phyloP scores from a whole-genome alignment of 1,140 invertebrate species.

The Drosophila bifasciata region DNA sequence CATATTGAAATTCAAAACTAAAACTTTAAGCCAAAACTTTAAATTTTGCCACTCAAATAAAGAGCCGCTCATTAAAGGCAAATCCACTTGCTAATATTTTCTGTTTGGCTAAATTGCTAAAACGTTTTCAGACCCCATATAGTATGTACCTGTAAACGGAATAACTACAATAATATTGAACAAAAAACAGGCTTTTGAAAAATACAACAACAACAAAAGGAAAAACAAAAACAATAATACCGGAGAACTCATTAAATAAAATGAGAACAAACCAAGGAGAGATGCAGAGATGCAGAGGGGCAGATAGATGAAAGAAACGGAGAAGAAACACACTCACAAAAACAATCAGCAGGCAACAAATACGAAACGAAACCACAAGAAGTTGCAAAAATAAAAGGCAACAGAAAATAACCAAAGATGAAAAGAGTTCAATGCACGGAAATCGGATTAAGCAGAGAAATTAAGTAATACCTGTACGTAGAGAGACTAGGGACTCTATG shows the following conservation, averaged over 20 bases:
- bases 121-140: slow-evolving; percentile 21
- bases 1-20: no score
- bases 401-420: slow-evolving; percentile 46
- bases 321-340: slow-evolving; percentile 23
- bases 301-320: not conserved
- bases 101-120: slow-evolving; percentile 8
- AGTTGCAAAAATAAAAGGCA: slow-evolving; percentile 50
- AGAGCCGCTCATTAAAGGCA: slow-evolving; percentile 11
- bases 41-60: no score
- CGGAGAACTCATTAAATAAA: slow-evolving; percentile 67
- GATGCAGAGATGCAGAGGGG: not conserved
- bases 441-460: slow-evolving; percentile 79
- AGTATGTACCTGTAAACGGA: not conserved
- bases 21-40: no score
- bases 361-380: slow-evolving; percentile 55
- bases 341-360: slow-evolving; percentile 54
- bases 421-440: slow-evolving; percentile 77
- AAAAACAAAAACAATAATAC: slow-evolving; percentile 37
- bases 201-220: slow-evolving; percentile 14
- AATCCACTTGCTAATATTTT: slow-evolving; percentile 45
- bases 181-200: slow-evolving; percentile 38
- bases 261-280: slow-evolving; percentile 56
- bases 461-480: slow-evolving; percentile 68
- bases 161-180: slow-evolving; percentile 14
- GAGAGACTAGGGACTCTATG: slow-evolving; percentile 1